Evolutionary conservation across 2,888 invertebrate species (phyloP), one percentile per base, ranked within the genome.

Genomic region (Corythucha ciliata): DNA sequence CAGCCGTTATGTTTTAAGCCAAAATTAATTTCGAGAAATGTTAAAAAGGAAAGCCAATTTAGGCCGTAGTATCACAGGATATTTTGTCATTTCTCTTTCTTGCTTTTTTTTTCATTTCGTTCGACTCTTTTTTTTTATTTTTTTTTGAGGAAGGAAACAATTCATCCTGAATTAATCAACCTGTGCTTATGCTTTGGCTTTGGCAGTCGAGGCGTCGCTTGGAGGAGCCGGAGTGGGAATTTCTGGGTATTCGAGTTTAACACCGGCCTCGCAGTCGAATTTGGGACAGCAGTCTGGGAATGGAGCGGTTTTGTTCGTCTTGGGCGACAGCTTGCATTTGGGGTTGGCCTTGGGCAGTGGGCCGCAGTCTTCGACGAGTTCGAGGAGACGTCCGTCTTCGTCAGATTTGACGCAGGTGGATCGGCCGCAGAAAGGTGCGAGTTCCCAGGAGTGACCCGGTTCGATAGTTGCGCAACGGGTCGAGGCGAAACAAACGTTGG

Each of bases 341-440:
- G 62, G 81, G 69, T 90, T 90, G 56, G 86, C 80, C 59, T 89
- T 74, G 4, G 90, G 90, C 58, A 89, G 74, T 16, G 90, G 89
- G 10, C 90, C 90, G 64, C 90, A 91, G 70, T 90, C 90, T 66
- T 89, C 87, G 1, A 88, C 64, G 52, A 64, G 52, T 47, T 64
- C 64, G 44, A 63, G 49, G 8, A 64, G 61, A 5, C 55, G 66
- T 29, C 81, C 79, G 26, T 82, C 78, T 66, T 86, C 83, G 58
- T 86, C 83, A 59, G 81, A 81, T 61, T 80, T 75, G 3, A 88
- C 83, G 70, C 90, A 90, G 49, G 86, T 87, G 62, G 87, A 86
- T 60, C 85, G 80, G n/a, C 90, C 90, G 65, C 90, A 90, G 81
- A 90, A 90, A 4, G 90, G 90, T 2, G 82, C 74, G 62, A 90